Evolutionary conservation across 1,140 invertebrate species (phyloP).

Genomic region (Dendrolimus punctatus): DNA sequence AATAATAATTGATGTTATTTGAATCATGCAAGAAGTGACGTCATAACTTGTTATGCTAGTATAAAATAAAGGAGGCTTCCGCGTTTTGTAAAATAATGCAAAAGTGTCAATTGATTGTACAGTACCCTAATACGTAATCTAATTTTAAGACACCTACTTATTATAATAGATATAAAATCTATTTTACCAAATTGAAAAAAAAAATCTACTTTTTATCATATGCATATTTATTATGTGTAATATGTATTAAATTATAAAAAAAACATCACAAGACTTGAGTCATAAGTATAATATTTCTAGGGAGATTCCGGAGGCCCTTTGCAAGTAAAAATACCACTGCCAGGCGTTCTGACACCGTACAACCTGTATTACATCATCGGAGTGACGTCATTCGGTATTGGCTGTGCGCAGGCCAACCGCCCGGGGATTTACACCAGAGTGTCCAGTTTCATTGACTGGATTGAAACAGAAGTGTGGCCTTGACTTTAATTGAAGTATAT

Average conservation of each 20-base stretch:
- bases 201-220: too few species aligned
- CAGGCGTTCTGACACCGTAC: slow-evolving; percentile 4
- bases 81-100: too few species aligned
- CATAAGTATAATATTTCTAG: slow-evolving; percentile 37
- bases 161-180: too few species aligned
- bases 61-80: too few species aligned
- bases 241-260: not conserved
- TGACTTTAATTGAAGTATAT: not conserved
- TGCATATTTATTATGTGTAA: not conserved
- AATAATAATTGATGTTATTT: too few species aligned
- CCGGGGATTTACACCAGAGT: slow-evolving; percentile 83
- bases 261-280: too few species aligned
- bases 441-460: slow-evolving; percentile 66
- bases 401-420: slow-evolving; percentile 79
- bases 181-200: too few species aligned
- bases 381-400: slow-evolving; percentile 81
- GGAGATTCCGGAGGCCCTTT: slow-evolving; percentile 83
- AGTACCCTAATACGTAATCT: too few species aligned
- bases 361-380: slow-evolving; percentile 62
- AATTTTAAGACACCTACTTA: too few species aligned
- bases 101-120: too few species aligned
- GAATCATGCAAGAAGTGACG: too few species aligned
- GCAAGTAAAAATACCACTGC: slow-evolving; percentile 19
- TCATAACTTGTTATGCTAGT: too few species aligned
- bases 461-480: slow-evolving; percentile 21